Evolutionary conservation across 2,797 vertebrate genomes (phyloP).

Genomic region (Epinephelus malabaricus): DNA sequence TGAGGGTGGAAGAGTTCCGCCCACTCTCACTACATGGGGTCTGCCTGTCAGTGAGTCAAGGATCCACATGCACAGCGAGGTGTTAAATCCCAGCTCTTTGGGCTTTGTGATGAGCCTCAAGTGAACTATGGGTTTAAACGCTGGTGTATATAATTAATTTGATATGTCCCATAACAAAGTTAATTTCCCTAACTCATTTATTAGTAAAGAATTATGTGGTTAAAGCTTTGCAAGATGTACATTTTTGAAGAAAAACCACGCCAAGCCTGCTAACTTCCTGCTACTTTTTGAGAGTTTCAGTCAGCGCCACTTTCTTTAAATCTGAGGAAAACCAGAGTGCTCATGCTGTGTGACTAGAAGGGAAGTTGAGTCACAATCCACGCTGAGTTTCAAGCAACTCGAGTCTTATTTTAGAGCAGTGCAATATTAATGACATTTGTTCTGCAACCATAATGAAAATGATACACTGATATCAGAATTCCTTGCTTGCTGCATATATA

Average conservation of each 20-base stretch:
- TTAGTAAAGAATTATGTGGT: neutral
- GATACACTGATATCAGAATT: conserved; percentile 24
- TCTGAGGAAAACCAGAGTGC: conserved; percentile 19
- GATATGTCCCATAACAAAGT: conserved; percentile 1
- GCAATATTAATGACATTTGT: conserved; percentile 55
- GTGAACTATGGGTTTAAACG: no score
- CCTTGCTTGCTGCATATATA: conserved; percentile 23
- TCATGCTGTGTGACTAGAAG: conserved; percentile 29
- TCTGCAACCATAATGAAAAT: conserved; percentile 44
- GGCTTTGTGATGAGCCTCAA: no score
- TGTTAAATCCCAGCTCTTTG: no score
- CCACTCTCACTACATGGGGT: no score
- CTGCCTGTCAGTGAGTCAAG: no score
- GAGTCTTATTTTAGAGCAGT: conserved; percentile 46
- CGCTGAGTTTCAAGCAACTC: conserved; percentile 20
- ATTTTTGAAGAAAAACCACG: conserved; percentile 17
- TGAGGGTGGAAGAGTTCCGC: no score
- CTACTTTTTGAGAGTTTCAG: conserved; percentile 1
- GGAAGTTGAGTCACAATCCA: conserved; percentile 27
- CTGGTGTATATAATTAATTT: neutral
- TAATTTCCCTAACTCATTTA: conserved; percentile 16
- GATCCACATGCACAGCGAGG: no score
- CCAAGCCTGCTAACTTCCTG: neutral
- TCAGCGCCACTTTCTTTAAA: conserved; percentile 21
- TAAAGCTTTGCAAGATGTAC: conserved; percentile 3